Percentiles rank a stretch among this genome's conserved stretches.
Evolutionary conservation across 2,888 invertebrate species (phyloP).

Genomic region (Rhynchonema sp.): DNA sequence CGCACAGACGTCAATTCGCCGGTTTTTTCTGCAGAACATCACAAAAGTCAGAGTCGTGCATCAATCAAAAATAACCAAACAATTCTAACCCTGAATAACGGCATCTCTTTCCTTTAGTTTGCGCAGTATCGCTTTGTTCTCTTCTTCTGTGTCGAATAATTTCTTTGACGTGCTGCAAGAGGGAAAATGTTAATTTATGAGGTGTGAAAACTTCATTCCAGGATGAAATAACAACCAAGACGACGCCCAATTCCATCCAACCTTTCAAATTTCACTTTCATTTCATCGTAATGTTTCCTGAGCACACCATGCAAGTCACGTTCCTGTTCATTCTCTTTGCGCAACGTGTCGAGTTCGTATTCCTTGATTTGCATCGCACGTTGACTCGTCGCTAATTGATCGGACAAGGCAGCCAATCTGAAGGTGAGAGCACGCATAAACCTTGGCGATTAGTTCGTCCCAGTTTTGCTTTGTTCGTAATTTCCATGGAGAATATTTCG

Average conservation of each 20-base stretch:
- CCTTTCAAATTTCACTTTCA: slow-evolving; percentile 28
- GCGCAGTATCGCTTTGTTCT: neutral
- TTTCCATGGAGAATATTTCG: no score
- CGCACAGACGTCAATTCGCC: no score
- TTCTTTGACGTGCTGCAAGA: slow-evolving; percentile 3
- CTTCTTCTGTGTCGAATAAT: neutral
- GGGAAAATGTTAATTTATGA: neutral
- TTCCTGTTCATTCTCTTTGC: slow-evolving; percentile 25
- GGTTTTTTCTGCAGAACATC: no score
- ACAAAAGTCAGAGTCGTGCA: no score
- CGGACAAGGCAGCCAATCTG: neutral
- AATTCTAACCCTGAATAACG: no score
- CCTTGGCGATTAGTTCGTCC: no score
- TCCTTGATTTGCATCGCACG: neutral
- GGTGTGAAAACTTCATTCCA: no score
- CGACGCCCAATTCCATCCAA: no score
- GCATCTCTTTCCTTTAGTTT: neutral
- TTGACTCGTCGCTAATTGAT: neutral
- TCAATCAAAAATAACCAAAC: no score
- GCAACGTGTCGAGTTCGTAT: slow-evolving; percentile 14
- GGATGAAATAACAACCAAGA: no score
- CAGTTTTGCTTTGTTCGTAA: no score
- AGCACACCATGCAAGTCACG: slow-evolving; percentile 28
- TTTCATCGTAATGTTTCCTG: slow-evolving; percentile 25
- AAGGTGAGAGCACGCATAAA: no score